These are phyloP conservation scores for Thunnus thynnus DNA, from an alignment of 2,113 vertebrate species.

Conservation along the genomic window DNA sequence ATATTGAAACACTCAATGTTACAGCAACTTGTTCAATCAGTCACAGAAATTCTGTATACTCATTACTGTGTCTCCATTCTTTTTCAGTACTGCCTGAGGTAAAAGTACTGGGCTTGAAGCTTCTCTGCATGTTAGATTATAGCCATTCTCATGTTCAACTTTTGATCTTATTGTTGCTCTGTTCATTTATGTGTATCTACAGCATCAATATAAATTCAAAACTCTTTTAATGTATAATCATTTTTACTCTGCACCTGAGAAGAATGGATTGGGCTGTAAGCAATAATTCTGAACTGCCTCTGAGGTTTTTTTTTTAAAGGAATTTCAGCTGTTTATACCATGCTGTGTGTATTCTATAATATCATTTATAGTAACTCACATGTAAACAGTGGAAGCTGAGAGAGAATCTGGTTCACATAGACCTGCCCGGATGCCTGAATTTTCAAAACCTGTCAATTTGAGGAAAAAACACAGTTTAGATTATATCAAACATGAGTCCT, in stretches of 20 bases:
- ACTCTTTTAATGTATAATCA: background rate
- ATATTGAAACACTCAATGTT: background rate
- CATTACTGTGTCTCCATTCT: background rate
- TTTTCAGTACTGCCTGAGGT: too few relatives aligned
- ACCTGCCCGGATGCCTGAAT: constrained; percentile 87
- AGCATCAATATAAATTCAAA: background rate
- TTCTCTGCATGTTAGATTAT: background rate
- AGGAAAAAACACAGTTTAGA: constrained; percentile 7
- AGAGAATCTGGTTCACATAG: constrained; percentile 87
- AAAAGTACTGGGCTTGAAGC: background rate
- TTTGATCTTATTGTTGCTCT: background rate
- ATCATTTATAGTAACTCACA: constrained; percentile 75
- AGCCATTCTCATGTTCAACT: background rate
- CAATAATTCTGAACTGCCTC: background rate
- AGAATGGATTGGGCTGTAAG: background rate
- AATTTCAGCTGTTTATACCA: background rate
- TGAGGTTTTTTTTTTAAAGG: background rate
- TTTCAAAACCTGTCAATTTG: constrained; percentile 83
- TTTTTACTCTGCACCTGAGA: background rate
- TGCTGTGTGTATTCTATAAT: background rate
- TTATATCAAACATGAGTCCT: background rate
- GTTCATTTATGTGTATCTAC: background rate
- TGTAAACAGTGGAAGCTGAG: constrained; percentile 89
- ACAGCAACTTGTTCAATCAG: background rate
- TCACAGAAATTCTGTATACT: background rate